A percentile compares a stretch with the other conserved stretches of the same genome.
These are phyloP conservation scores for Chiloscyllium punctatum DNA, from an alignment of 2,797 vertebrate species.

Conservation along the genomic window DNA sequence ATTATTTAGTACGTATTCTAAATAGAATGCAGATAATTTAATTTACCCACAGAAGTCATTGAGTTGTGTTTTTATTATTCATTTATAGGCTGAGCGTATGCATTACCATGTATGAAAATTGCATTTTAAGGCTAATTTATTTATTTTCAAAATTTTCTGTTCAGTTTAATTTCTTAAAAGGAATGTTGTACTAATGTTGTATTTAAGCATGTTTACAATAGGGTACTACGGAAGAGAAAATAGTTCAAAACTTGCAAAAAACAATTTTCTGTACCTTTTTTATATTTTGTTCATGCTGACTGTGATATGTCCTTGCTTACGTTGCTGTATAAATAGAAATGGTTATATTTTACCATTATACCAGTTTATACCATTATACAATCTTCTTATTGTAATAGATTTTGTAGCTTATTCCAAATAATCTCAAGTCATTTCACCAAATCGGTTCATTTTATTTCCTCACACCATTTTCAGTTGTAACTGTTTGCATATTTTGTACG, in stretches of 20 bases:
- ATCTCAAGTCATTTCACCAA: background rate
- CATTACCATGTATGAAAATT: background rate
- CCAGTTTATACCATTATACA: no score
- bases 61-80: background rate
- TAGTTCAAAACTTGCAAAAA: background rate
- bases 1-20: background rate
- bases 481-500: background rate
- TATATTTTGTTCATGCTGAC: background rate
- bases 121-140: background rate
- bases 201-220: background rate
- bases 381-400: background rate
- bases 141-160: background rate
- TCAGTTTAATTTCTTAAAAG: constrained; percentile 1
- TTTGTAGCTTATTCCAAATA: background rate
- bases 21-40: background rate
- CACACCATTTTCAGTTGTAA: background rate
- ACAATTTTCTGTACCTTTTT: background rate
- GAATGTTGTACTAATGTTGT: background rate
- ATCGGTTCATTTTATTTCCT: background rate
- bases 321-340: constrained; percentile 14
- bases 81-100: background rate
- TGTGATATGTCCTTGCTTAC: background rate
- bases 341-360: background rate
- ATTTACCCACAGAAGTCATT: background rate
- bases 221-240: background rate